Conservation (phyloP, 2,888 invertebrate genomes). For the Chymomyza procnemis region DNA sequence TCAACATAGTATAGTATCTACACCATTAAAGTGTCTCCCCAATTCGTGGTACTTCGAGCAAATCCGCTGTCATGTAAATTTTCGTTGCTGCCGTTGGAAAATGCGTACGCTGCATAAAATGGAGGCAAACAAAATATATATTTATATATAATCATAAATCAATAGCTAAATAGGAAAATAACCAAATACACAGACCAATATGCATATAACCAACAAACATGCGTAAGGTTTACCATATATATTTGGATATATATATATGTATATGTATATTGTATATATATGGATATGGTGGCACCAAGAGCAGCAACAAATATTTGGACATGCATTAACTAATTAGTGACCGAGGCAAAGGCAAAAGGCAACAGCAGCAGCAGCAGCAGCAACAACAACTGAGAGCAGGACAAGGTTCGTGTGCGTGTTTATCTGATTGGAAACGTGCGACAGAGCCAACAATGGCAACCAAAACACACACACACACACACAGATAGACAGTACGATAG, state of each 20-base stretch:
- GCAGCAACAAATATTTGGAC: conserved; percentile 54
- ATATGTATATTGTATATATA: conserved; percentile 1
- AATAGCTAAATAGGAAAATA: conserved; percentile 38
- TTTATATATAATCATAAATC: conserved; percentile 63
- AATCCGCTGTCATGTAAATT: not conserved
- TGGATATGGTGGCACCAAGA: conserved; percentile 12
- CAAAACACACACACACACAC: conserved; percentile 39
- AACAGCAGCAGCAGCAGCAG: conserved; percentile 15
- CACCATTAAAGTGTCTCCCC: not conserved
- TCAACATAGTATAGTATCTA: too few relatives aligned
- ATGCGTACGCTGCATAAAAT: conserved; percentile 26
- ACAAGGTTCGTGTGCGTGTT: conserved; percentile 53
- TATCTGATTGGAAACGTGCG: conserved; percentile 62
- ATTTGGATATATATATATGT: not conserved
- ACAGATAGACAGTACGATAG: conserved; percentile 9
- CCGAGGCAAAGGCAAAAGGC: conserved; percentile 20
- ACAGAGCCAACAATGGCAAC: conserved; percentile 64
- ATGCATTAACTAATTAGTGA: conserved; percentile 71
- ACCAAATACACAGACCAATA: conserved; percentile 7
- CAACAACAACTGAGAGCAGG: conserved; percentile 10
- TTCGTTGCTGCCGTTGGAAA: conserved; percentile 25
- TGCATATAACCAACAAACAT: conserved; percentile 10
- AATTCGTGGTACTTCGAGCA: not conserved
- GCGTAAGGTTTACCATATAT: too few relatives aligned
- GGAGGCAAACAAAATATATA: conserved; percentile 25